Percentiles rank a stretch among this genome's conserved stretches.
These are phyloP conservation scores for Cynopterus sphinx DNA, from an alignment of 2,797 vertebrate species.

Conservation along the genomic window DNA sequence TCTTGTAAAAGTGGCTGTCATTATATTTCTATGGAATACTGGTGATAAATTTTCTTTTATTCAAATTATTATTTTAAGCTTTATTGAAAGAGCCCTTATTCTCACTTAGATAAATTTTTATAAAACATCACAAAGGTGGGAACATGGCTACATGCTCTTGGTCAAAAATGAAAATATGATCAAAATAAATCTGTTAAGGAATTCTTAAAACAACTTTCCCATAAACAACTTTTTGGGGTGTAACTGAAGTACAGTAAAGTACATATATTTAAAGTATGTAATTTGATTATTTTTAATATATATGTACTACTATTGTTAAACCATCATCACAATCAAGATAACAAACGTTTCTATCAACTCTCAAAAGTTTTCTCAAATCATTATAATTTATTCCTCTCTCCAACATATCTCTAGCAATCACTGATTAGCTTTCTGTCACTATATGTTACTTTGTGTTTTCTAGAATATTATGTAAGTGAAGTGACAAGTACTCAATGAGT, in stretches of 20 bases:
- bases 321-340: not conserved
- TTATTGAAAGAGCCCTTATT: not conserved
- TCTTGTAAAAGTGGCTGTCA: not conserved
- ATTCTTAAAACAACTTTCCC: not conserved
- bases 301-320: not conserved
- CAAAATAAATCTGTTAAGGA: not conserved
- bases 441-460: not conserved
- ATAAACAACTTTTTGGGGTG: not conserved
- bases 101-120: not conserved
- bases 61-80: not conserved
- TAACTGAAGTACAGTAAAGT: not conserved
- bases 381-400: not conserved
- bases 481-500: not conserved
- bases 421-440: not conserved
- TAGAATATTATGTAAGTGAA: not conserved
- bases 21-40: not conserved
- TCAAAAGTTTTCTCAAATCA: not conserved
- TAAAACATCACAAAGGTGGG: not conserved
- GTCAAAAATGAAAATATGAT: not conserved
- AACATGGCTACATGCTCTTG: not conserved
- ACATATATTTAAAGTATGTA: not conserved
- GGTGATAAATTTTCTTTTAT: not conserved
- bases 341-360: not conserved
- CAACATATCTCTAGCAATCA: not conserved
- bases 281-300: constrained; percentile 24